phyloP scores from a whole-genome alignment of 1,140 invertebrate species.

The Trypoxylus dichotomus region DNA sequence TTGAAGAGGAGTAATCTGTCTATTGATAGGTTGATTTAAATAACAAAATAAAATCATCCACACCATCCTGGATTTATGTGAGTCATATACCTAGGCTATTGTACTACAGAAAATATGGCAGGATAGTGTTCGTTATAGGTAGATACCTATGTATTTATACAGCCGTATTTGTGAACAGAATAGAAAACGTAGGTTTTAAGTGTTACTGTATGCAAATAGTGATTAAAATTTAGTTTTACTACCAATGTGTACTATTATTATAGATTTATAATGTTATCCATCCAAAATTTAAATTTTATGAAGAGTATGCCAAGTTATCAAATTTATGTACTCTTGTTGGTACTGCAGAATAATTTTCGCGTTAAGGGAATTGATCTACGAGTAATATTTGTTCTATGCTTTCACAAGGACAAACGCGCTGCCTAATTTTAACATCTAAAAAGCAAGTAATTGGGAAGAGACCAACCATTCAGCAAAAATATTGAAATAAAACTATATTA shows the following conservation, averaged over 20 bases:
- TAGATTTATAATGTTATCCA: no score
- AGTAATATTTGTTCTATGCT: no score
- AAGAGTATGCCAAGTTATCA: no score
- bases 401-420: no score
- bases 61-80: slow-evolving; percentile 28
- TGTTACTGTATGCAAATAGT: slow-evolving; percentile 20
- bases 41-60: slow-evolving; percentile 16
- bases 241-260: background rate
- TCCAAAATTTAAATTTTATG: no score
- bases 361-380: no score
- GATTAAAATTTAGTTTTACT: background rate
- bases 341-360: no score
- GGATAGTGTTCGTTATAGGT: background rate
- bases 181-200: slow-evolving; percentile 27
- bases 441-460: no score
- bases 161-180: slow-evolving; percentile 1
- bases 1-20: slow-evolving; percentile 26
- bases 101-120: background rate
- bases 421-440: no score
- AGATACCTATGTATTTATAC: background rate
- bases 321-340: no score
- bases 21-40: slow-evolving; percentile 1
- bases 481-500: no score
- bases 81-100: background rate
- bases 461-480: no score